Conservation (phyloP, 2,113 vertebrate species). For the Pionites leucogaster region DNA sequence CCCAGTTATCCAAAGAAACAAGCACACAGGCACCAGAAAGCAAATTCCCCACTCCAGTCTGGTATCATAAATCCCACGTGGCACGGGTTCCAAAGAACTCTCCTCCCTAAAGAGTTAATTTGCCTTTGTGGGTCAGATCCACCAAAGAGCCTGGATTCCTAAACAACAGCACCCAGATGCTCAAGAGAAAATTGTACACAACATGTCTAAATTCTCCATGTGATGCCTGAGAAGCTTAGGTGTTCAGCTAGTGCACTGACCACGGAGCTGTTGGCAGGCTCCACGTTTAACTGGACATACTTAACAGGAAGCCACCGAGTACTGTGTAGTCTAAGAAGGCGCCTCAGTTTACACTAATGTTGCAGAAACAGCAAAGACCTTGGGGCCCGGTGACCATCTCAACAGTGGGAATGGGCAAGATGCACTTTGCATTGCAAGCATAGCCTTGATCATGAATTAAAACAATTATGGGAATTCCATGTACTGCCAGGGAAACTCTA, state of each 20-base stretch:
- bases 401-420: neutral
- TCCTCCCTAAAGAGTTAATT: neutral
- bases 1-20: conserved; percentile 14
- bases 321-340: neutral
- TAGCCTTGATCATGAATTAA: neutral
- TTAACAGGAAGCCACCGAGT: neutral
- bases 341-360: neutral
- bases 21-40: neutral
- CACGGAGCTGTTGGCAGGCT: neutral
- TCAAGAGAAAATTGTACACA: neutral
- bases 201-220: neutral
- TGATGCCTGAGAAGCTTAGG: neutral
- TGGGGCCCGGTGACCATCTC: neutral
- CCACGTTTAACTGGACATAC: neutral
- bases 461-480: neutral
- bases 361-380: neutral
- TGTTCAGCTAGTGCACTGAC: fast-evolving
- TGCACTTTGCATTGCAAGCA: neutral
- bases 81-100: neutral
- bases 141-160: neutral
- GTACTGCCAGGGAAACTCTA: conserved; percentile 3
- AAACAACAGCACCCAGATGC: neutral
- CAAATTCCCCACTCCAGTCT: neutral
- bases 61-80: neutral
- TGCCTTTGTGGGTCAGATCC: neutral